phyloP scores from a whole-genome alignment of 2,113 vertebrate genomes.

The Bujurquina vittata region DNA sequence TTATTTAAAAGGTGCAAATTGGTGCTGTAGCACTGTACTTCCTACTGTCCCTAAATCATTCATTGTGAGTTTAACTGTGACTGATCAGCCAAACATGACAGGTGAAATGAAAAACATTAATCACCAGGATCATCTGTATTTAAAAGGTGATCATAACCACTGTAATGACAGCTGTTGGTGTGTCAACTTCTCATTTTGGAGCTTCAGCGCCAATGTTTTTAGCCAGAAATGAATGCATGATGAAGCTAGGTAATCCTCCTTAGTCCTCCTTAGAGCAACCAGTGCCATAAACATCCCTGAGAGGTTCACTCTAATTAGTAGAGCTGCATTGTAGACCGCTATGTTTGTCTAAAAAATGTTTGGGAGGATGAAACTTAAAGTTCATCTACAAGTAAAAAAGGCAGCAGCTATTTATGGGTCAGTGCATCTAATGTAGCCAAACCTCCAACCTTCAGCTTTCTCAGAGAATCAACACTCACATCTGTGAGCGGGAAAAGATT shows the following conservation, averaged over 20 bases:
- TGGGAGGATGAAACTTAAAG: neutral
- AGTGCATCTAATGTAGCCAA: neutral
- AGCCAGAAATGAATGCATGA: too few species aligned
- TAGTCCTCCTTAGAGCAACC: too few species aligned
- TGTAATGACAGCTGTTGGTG: too few species aligned
- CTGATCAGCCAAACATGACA: neutral
- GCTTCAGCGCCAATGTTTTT: too few species aligned
- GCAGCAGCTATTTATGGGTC: neutral
- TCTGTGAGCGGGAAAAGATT: conserved; percentile 4
- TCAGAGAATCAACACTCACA: conserved; percentile 3
- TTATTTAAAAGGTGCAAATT: neutral
- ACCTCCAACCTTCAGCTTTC: neutral
- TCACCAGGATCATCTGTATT: neutral
- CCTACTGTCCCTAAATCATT: neutral
- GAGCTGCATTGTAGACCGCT: too few species aligned
- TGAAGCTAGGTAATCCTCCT: too few species aligned
- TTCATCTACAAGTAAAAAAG: neutral
- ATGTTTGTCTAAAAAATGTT: neutral
- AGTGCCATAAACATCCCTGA: too few species aligned
- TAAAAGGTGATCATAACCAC: neutral
- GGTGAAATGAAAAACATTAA: neutral
- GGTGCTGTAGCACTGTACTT: neutral
- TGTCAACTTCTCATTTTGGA: too few species aligned
- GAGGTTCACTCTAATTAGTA: too few species aligned
- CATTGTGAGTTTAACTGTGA: neutral